phyloP scores from a whole-genome alignment of 1,140 invertebrate genomes.

The Kradibia gibbosae region DNA sequence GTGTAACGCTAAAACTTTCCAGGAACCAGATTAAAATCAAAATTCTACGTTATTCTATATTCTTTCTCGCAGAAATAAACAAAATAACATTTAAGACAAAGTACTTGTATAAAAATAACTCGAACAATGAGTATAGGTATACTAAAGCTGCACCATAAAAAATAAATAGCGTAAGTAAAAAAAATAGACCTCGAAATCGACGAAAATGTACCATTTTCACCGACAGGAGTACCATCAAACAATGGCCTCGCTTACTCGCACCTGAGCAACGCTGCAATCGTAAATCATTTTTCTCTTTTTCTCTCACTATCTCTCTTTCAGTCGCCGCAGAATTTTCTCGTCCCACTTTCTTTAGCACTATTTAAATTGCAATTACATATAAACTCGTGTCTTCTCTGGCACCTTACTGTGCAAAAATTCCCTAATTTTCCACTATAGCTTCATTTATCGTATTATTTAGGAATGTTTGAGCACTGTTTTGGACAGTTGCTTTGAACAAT shows the following conservation, averaged over 20 bases:
- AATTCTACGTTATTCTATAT: neutral
- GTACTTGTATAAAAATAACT: neutral
- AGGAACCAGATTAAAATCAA: conserved; percentile 41
- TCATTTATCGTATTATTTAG: neutral
- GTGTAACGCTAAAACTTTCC: conserved; percentile 47
- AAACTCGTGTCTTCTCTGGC: neutral
- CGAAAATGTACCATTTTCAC: conserved; percentile 38
- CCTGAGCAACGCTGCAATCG: conserved; percentile 18
- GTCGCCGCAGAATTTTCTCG: conserved; percentile 42
- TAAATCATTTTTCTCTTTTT: conserved; percentile 48
- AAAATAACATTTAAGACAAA: neutral
- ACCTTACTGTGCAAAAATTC: neutral
- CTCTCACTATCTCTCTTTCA: conserved; percentile 18
- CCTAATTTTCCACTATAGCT: neutral
- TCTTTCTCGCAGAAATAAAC: neutral
- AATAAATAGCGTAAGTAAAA: conserved; percentile 24
- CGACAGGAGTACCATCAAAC: conserved; percentile 26
- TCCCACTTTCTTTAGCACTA: conserved; percentile 50
- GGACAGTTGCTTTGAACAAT: neutral
- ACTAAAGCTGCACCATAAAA: conserved; percentile 1
- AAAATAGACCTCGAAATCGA: conserved; percentile 36
- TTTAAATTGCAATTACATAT: conserved; percentile 48
- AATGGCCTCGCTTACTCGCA: neutral
- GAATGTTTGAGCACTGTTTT: neutral
- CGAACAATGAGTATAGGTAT: neutral